Base-by-base conservation (phyloP, 2,113 vertebrate species). In the Nesogale talazaci region DNA sequence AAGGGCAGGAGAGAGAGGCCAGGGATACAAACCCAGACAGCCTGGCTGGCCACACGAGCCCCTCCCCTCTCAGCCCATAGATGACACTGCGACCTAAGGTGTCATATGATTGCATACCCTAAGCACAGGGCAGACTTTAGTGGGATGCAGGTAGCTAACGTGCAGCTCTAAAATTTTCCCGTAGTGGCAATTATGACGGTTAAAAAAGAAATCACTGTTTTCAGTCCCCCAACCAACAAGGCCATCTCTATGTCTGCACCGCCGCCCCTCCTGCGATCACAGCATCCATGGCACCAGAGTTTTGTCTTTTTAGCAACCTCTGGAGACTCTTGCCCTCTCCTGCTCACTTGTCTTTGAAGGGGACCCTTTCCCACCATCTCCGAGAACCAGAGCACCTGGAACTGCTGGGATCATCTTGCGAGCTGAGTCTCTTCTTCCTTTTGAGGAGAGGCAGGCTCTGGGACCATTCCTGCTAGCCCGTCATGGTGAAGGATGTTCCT, bases 121-220 rank as follows among this genome's bases (percentile, higher is more conserved):
- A 20, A 40, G 76, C 16, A 12, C 5, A 3, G 7, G 27, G 61
- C 15, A 75, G 79, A 59, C 63, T n/a, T 67, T 22, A 2, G 5
- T 25, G 80, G 38, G 22, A 87, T 25, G 72, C 42, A 81, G 31
- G 65, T 15, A 89, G 89, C 61, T 40, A 75, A 75, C 31, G 0
- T 15, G 10, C 17, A 87, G 61, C 16, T 25, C 36, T 27, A 14
- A 61, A 79, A 61, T 52, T 56, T 90, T 20, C 23, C 22, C 61
- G 74, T 86, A 29, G 7, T 15, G 42, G 84, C 8, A 34, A 72
- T 83, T 38, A 85, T 78, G 89, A 90, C 80, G 74, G 72, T 52
- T 52, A 52, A 52, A 56, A 88, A 84, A 42, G 69, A 6, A 75
- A 80, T 14, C 12, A 29, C 10, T 1, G 67, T 22, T 63, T 59